These are phyloP conservation scores for Drosophila watanabei DNA, from an alignment of 1,140 invertebrate species.

Conservation along the genomic window DNA sequence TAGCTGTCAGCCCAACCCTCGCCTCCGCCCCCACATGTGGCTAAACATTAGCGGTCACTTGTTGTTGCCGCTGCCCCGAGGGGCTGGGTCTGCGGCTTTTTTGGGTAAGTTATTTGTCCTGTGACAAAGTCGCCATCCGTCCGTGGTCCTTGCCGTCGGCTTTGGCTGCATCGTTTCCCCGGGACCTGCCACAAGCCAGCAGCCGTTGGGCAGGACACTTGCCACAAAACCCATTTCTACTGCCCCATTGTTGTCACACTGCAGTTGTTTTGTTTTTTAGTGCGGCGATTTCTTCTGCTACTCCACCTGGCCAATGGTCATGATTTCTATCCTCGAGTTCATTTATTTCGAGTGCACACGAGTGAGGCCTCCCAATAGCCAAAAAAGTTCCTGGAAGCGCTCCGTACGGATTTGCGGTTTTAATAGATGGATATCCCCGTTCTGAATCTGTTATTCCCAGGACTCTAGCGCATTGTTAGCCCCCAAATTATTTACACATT, in stretches of 20 bases:
- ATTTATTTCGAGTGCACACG: slow-evolving; percentile 69
- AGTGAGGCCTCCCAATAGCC: slow-evolving; percentile 20
- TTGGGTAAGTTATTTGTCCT: slow-evolving; percentile 77
- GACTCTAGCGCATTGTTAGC: slow-evolving; percentile 37
- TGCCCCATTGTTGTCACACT: slow-evolving; percentile 67
- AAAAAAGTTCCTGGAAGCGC: slow-evolving; percentile 64
- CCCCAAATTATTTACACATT: slow-evolving; percentile 74
- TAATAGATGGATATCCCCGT: slow-evolving; percentile 19
- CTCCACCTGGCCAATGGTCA: slow-evolving; percentile 22
- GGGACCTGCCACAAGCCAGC: slow-evolving; percentile 51
- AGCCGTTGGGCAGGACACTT: slow-evolving; percentile 13
- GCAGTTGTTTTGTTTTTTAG: slow-evolving; percentile 53
- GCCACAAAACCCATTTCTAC: slow-evolving; percentile 60
- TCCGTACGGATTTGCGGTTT: slow-evolving; percentile 51
- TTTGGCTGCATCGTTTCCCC: slow-evolving; percentile 16
- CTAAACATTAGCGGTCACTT: slow-evolving; percentile 78
- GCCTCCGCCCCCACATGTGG: slow-evolving; percentile 40
- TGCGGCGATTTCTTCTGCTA: not conserved
- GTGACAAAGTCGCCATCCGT: slow-evolving; percentile 58
- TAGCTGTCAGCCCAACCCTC: slow-evolving; percentile 25
- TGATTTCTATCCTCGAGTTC: slow-evolving; percentile 34
- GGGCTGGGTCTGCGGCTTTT: slow-evolving; percentile 65
- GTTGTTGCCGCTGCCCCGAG: slow-evolving; percentile 18
- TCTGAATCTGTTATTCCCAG: slow-evolving; percentile 22
- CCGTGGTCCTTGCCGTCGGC: slow-evolving; percentile 13